Percentiles rank a stretch among this genome's conserved stretches.
Evolutionary conservation across 2,113 vertebrate species (phyloP).

Genomic region (Atrichornis clamosus): DNA sequence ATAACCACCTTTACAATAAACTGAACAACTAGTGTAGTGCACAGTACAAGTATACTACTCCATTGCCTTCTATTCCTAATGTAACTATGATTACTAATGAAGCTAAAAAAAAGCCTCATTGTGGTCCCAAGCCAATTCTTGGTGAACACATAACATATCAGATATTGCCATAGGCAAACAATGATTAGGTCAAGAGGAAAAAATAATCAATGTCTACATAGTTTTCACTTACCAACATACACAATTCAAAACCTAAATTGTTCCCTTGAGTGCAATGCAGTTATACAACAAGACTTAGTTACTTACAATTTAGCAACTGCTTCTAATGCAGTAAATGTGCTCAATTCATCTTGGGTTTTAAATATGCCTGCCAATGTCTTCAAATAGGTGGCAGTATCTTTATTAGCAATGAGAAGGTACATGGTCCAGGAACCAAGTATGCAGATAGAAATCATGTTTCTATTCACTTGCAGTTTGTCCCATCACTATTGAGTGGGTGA

Average conservation of each 20-base stretch:
- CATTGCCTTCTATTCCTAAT: slow-evolving; percentile 9
- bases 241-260: slow-evolving; percentile 67
- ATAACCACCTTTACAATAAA: background rate
- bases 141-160: slow-evolving; percentile 39
- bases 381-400: slow-evolving; percentile 36
- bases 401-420: background rate
- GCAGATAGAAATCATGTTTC: background rate
- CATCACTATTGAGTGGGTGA: background rate
- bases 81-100: slow-evolving; percentile 60
- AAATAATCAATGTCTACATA: slow-evolving; percentile 70
- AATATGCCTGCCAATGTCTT: slow-evolving; percentile 18
- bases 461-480: background rate
- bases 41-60: background rate
- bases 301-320: slow-evolving; percentile 64
- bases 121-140: slow-evolving; percentile 47
- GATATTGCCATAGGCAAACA: slow-evolving; percentile 64
- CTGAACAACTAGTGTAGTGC: background rate
- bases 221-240: slow-evolving; percentile 68
- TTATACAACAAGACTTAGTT: slow-evolving; percentile 56
- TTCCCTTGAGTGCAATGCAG: slow-evolving; percentile 65
- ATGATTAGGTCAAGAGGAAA: slow-evolving; percentile 65
- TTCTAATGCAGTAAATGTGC: slow-evolving; percentile 1
- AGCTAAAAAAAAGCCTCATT: background rate
- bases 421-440: background rate
- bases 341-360: slow-evolving; percentile 51